Evolutionary conservation across 1,140 invertebrate species (phyloP).

Genomic region (Nylanderia fulva): DNA sequence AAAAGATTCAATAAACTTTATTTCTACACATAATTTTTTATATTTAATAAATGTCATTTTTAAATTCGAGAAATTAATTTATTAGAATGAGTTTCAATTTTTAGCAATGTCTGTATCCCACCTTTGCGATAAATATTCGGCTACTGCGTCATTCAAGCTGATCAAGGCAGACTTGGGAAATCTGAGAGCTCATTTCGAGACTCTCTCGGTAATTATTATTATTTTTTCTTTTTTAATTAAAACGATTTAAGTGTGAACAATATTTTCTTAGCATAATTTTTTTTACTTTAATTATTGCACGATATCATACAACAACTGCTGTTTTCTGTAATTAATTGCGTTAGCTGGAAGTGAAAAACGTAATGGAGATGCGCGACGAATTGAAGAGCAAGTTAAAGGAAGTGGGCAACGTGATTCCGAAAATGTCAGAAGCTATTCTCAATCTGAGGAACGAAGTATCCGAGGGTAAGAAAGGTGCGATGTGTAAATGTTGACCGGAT

Average conservation of each 20-base stretch:
- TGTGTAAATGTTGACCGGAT: constrained; percentile 49
- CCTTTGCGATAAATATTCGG: constrained; percentile 82
- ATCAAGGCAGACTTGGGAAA: constrained; percentile 80
- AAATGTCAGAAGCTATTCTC: constrained; percentile 81
- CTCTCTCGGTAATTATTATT: constrained; percentile 80
- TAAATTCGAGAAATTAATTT: background rate
- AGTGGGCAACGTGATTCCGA: constrained; percentile 77
- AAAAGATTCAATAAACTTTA: background rate
- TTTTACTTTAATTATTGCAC: background rate
- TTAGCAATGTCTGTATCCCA: constrained; percentile 81
- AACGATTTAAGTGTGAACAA: background rate
- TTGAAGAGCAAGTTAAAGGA: constrained; percentile 79
- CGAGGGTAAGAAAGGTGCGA: constrained; percentile 77
- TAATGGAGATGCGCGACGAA: constrained; percentile 79
- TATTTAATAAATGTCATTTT: no score
- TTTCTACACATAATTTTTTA: background rate
- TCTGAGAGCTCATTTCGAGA: constrained; percentile 76
- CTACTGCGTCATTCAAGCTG: constrained; percentile 73
- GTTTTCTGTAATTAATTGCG: constrained; percentile 15
- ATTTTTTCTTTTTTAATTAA: background rate
- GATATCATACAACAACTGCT: background rate
- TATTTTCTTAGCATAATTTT: background rate
- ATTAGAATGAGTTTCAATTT: constrained; percentile 19
- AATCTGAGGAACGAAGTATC: constrained; percentile 80
- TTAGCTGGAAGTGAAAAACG: constrained; percentile 80